Evolutionary conservation across 2,888 invertebrate genomes (phyloP).

Genomic region (Cantharis flavilabris): DNA sequence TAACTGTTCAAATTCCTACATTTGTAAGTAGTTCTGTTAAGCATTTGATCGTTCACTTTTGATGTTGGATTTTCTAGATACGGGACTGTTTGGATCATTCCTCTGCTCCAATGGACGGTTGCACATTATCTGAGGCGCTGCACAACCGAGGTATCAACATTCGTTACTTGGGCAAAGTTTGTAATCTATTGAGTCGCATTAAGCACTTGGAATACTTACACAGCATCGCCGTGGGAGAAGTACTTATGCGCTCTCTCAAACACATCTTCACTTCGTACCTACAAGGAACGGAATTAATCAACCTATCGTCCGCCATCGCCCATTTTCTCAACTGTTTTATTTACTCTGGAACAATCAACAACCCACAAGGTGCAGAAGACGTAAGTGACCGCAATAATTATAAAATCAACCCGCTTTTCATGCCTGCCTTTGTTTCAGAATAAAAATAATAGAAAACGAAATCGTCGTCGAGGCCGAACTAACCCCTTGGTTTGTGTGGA

Average conservation of each 20-base stretch:
- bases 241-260: conserved; percentile 88
- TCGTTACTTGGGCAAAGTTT: conserved; percentile 93
- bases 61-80: conserved; percentile 61
- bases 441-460: conserved; percentile 64
- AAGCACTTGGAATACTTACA: conserved; percentile 84
- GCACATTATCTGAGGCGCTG: conserved; percentile 87
- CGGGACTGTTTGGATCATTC: conserved; percentile 90
- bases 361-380: conserved; percentile 72
- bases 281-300: conserved; percentile 91
- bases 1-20: conserved; percentile 91
- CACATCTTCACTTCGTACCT: conserved; percentile 91
- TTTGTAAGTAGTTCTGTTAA: conserved; percentile 68
- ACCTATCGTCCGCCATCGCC: conserved; percentile 85
- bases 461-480: conserved; percentile 64
- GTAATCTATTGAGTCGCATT: conserved; percentile 76
- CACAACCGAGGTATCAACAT: conserved; percentile 97
- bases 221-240: conserved; percentile 88
- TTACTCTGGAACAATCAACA: conserved; percentile 73
- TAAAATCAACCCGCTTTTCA: not conserved
- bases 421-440: conserved; percentile 54
- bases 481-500: conserved; percentile 54
- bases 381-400: conserved; percentile 49
- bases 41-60: not conserved
- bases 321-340: conserved; percentile 97
- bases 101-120: conserved; percentile 94